Evolutionary conservation across 2,113 vertebrate genomes (phyloP).

Genomic region (Solea senegalensis): DNA sequence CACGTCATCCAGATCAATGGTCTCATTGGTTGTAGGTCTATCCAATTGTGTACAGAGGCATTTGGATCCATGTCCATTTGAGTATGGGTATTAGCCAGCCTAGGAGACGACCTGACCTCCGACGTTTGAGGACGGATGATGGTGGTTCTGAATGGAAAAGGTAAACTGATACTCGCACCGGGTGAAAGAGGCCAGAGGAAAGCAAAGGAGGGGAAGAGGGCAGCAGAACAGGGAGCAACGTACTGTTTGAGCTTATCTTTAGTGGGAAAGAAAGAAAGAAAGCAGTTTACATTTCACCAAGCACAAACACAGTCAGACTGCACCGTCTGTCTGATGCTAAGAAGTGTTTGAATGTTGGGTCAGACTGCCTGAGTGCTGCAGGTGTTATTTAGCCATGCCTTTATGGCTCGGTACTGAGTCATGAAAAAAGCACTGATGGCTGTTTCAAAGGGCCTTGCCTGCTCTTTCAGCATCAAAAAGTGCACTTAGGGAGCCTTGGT

Average conservation of each 20-base stretch:
- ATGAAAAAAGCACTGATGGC: slow-evolving; percentile 53
- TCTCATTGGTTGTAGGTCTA: too few relatives aligned
- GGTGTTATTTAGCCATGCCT: slow-evolving; percentile 66
- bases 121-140: slow-evolving; percentile 12
- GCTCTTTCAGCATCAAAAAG: slow-evolving; percentile 69
- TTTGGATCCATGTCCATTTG: too few relatives aligned
- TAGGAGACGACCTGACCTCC: slow-evolving; percentile 10
- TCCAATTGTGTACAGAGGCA: too few relatives aligned
- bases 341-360: slow-evolving; percentile 52
- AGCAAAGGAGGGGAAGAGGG: slow-evolving; percentile 11
- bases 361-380: slow-evolving; percentile 55
- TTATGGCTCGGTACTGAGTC: slow-evolving; percentile 31
- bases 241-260: slow-evolving; percentile 22
- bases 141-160: slow-evolving; percentile 8
- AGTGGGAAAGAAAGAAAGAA: not conserved
- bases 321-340: slow-evolving; percentile 36
- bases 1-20: too few relatives aligned
- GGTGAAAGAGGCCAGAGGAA: slow-evolving; percentile 6
- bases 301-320: not conserved
- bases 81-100: too few relatives aligned
- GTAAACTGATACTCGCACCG: slow-evolving; percentile 23
- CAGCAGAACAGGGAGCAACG: not conserved
- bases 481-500: slow-evolving; percentile 66
- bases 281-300: slow-evolving; percentile 17
- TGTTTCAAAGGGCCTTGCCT: slow-evolving; percentile 69